Conservation (phyloP, 2,888 invertebrate species). For the Lydus trimaculatus region DNA sequence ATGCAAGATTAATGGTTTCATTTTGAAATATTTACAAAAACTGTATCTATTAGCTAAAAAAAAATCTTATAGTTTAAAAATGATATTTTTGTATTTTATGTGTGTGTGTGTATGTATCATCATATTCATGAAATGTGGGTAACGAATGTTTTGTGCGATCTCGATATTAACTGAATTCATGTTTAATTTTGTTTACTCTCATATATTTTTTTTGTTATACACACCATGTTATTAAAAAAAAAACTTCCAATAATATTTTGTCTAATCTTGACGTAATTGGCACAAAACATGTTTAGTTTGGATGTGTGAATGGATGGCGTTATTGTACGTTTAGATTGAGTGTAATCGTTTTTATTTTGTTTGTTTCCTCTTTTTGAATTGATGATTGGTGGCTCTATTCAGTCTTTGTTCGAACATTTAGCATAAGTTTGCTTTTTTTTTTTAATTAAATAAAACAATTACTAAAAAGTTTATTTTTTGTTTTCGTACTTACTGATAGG, state of each 20-base stretch:
- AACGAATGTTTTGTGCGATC: constrained; percentile 19
- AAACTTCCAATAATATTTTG: background rate
- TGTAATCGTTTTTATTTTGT: constrained; percentile 29
- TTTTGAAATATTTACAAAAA: no score
- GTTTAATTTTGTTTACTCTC: background rate
- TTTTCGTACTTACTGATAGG: constrained; percentile 22
- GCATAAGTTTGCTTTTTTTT: constrained; percentile 17
- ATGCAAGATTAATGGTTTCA: constrained; percentile 81
- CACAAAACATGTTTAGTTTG: constrained; percentile 16
- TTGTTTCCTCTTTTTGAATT: constrained; percentile 42
- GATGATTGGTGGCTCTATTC: constrained; percentile 43
- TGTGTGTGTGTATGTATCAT: no score
- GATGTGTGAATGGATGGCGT: constrained; percentile 19
- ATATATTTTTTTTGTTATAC: background rate
- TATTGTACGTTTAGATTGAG: constrained; percentile 36
- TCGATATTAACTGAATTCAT: constrained; percentile 1
- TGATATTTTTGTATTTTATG: constrained; percentile 56
- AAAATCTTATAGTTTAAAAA: constrained; percentile 49
- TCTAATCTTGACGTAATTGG: constrained; percentile 9
- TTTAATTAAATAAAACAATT: constrained; percentile 12
- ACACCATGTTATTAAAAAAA: constrained; percentile 6
- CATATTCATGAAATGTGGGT: constrained; percentile 31
- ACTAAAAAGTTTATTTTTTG: constrained; percentile 13
- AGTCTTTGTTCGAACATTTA: constrained; percentile 32
- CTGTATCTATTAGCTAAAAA: constrained; percentile 36